A percentile compares a stretch with the other conserved stretches of the same genome.
phyloP scores from a whole-genome alignment of 2,888 invertebrate species.

The Drosophila pseudotakahashii region DNA sequence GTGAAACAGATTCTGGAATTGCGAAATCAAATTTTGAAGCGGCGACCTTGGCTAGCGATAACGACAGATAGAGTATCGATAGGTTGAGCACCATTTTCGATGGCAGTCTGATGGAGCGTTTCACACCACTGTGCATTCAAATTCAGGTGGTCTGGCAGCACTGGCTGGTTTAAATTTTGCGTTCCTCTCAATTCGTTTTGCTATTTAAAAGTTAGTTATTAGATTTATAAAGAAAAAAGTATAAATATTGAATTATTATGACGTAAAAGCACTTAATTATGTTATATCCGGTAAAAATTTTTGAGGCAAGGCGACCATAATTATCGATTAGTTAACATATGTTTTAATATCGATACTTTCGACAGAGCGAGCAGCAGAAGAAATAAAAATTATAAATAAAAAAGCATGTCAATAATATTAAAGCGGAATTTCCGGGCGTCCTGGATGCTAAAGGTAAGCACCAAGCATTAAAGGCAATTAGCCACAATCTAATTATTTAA shows the following conservation, averaged over 20 bases:
- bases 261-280: too few relatives aligned
- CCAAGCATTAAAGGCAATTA: background rate
- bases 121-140: background rate
- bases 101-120: background rate
- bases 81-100: background rate
- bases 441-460: conserved; percentile 54
- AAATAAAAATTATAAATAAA: conserved; percentile 14
- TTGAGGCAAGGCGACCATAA: background rate
- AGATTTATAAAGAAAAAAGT: too few relatives aligned
- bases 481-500: background rate
- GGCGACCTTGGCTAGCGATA: conserved; percentile 40
- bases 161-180: background rate
- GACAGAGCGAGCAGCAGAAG: conserved; percentile 1
- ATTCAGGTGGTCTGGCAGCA: background rate
- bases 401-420: conserved; percentile 57
- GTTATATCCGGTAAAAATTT: background rate
- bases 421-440: conserved; percentile 36
- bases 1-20: conserved; percentile 25
- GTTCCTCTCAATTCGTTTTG: too few relatives aligned
- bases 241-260: too few relatives aligned
- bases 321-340: background rate
- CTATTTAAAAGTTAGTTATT: too few relatives aligned
- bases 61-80: background rate
- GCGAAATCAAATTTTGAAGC: conserved; percentile 19
- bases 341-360: background rate